Evolutionary conservation across 2,888 invertebrate genomes (phyloP).

Genomic region (Dynastes tityus): DNA sequence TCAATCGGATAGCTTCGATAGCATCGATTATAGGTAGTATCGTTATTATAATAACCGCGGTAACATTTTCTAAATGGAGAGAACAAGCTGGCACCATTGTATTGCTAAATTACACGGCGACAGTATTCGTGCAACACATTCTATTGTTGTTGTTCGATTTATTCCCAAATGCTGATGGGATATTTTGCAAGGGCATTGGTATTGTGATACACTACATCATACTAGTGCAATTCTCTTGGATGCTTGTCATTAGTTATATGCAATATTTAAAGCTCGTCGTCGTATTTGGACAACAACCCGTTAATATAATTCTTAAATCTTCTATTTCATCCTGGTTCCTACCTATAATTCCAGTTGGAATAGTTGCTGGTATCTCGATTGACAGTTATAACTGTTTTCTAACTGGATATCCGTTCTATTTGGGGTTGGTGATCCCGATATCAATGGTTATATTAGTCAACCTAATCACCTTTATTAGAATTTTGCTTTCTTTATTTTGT

Average conservation of each 20-base stretch:
- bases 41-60: slow-evolving; percentile 34
- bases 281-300: slow-evolving; percentile 1
- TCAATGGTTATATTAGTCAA: slow-evolving; percentile 26
- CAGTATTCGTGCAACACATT: slow-evolving; percentile 36
- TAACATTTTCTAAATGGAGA: slow-evolving; percentile 42
- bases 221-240: slow-evolving; percentile 47
- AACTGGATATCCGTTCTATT: slow-evolving; percentile 29
- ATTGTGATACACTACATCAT: slow-evolving; percentile 39
- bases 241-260: slow-evolving; percentile 40
- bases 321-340: slow-evolving; percentile 30
- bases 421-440: slow-evolving; percentile 30
- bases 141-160: slow-evolving; percentile 31
- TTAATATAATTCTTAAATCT: not conserved
- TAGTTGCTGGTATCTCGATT: not conserved
- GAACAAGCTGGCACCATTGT: slow-evolving; percentile 27
- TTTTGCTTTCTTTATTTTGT: slow-evolving; percentile 33
- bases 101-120: slow-evolving; percentile 26
- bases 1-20: slow-evolving; percentile 20
- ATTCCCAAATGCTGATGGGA: not conserved
- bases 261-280: slow-evolving; percentile 44
- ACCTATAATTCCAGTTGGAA: slow-evolving; percentile 33
- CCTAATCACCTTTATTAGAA: slow-evolving; percentile 24
- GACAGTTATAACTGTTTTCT: slow-evolving; percentile 39
- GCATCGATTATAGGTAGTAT: slow-evolving; percentile 30
- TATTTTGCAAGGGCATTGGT: slow-evolving; percentile 28